phyloP scores from a whole-genome alignment of 2,797 vertebrate species.

The Xiphophorus birchmanni region DNA sequence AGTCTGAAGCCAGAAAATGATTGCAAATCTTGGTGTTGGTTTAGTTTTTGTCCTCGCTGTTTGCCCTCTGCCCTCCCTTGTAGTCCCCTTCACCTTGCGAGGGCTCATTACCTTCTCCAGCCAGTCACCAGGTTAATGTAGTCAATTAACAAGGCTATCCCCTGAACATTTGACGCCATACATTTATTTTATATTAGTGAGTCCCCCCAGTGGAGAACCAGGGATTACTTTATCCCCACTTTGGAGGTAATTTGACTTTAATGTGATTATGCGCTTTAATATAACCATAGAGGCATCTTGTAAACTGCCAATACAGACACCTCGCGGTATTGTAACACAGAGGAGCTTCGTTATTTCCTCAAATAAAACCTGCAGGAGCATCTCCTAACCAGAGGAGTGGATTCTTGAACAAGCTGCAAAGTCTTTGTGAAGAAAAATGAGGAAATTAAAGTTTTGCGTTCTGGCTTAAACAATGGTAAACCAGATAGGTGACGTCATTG shows the following conservation, averaged over 20 bases:
- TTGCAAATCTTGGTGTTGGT: slow-evolving; percentile 18
- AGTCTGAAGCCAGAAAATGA: slow-evolving; percentile 33
- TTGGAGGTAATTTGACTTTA: background rate
- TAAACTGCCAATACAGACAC: slow-evolving; percentile 1
- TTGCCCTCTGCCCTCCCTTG: slow-evolving; percentile 14
- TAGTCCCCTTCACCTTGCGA: slow-evolving; percentile 53
- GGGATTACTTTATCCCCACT: background rate
- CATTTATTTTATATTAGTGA: slow-evolving; percentile 7
- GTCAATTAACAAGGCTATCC: slow-evolving; percentile 36
- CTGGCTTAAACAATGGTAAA: background rate
- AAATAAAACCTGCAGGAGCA: background rate
- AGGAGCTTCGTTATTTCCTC: background rate
- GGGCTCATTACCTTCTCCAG: slow-evolving; percentile 44
- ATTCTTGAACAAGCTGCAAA: background rate
- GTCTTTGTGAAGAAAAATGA: background rate
- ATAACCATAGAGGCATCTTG: slow-evolving; percentile 3
- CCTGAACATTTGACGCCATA: slow-evolving; percentile 23
- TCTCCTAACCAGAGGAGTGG: background rate
- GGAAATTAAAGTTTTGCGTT: background rate
- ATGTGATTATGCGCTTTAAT: background rate
- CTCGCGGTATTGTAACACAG: background rate
- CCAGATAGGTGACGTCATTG: background rate
- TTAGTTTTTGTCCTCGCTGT: slow-evolving; percentile 19
- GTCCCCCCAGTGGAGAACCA: background rate
- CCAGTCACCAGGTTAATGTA: slow-evolving; percentile 43